Percentiles rank a stretch among this genome's conserved stretches.
phyloP scores from a whole-genome alignment of 2,888 invertebrate genomes.

The Strigamia maritima region DNA sequence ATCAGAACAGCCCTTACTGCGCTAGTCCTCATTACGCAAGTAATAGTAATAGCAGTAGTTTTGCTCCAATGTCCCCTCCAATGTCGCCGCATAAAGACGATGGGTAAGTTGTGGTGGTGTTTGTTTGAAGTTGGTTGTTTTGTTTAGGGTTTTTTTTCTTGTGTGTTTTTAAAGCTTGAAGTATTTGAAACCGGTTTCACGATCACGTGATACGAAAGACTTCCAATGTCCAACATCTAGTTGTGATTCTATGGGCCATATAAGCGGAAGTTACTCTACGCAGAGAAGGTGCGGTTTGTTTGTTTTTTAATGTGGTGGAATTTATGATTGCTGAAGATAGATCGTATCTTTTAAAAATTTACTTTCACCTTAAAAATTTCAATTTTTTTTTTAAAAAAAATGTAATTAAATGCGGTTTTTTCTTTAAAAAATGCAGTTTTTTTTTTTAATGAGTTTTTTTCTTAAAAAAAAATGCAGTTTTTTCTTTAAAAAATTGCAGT shows the following conservation, averaged over 20 bases:
- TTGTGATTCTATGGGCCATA: constrained; percentile 53
- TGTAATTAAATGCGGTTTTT: too few species aligned
- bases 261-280: constrained; percentile 53
- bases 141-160: neutral
- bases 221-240: constrained; percentile 71
- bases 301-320: neutral
- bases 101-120: neutral
- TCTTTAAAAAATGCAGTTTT: too few species aligned
- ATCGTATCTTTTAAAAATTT: too few species aligned
- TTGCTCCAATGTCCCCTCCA: constrained; percentile 42
- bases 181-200: constrained; percentile 45
- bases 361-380: too few species aligned
- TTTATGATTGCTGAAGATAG: neutral
- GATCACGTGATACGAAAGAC: constrained; percentile 65
- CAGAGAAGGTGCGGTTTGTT: constrained; percentile 48
- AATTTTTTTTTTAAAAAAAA: too few species aligned
- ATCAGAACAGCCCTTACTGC: constrained; percentile 37
- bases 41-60: constrained; percentile 35
- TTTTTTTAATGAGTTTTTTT: too few species aligned
- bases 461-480: too few species aligned
- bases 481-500: too few species aligned
- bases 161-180: constrained; percentile 30
- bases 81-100: constrained; percentile 40
- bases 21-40: constrained; percentile 31
- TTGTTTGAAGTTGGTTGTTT: neutral